phyloP scores from a whole-genome alignment of 2,888 invertebrate genomes.

The Atrina japonica region DNA sequence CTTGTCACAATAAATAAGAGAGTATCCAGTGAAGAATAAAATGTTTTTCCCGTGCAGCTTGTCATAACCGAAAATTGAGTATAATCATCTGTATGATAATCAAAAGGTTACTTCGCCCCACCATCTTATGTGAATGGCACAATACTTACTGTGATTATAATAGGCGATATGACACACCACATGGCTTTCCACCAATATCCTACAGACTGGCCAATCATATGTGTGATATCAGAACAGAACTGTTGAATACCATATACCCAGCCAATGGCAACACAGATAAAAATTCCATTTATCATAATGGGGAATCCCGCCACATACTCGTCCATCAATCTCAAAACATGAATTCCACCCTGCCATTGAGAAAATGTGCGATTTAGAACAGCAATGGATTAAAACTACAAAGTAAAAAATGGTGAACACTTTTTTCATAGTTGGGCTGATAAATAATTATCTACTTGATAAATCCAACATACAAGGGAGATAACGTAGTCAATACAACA shows the following conservation, averaged over 20 bases:
- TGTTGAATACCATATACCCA: conserved; percentile 73
- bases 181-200: conserved; percentile 71
- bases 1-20: too few species aligned
- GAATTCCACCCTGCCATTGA: conserved; percentile 77
- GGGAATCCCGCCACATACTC: conserved; percentile 73
- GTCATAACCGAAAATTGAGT: too few species aligned
- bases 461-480: too few species aligned
- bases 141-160: conserved; percentile 71
- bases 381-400: neutral
- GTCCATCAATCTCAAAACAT: conserved; percentile 74
- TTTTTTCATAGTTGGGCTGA: too few species aligned
- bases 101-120: too few species aligned
- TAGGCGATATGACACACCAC: conserved; percentile 71
- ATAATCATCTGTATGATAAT: too few species aligned
- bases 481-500: too few species aligned
- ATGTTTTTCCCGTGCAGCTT: too few species aligned
- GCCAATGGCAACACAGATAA: conserved; percentile 68
- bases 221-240: conserved; percentile 70
- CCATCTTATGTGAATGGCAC: too few species aligned
- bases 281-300: conserved; percentile 69
- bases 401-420: neutral
- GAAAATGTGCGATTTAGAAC: conserved; percentile 29
- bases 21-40: too few species aligned
- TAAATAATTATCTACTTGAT: too few species aligned
- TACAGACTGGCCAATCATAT: conserved; percentile 70